Evolutionary conservation across 2,797 vertebrate genomes (phyloP).

Genomic region (Ceryle rudis): DNA sequence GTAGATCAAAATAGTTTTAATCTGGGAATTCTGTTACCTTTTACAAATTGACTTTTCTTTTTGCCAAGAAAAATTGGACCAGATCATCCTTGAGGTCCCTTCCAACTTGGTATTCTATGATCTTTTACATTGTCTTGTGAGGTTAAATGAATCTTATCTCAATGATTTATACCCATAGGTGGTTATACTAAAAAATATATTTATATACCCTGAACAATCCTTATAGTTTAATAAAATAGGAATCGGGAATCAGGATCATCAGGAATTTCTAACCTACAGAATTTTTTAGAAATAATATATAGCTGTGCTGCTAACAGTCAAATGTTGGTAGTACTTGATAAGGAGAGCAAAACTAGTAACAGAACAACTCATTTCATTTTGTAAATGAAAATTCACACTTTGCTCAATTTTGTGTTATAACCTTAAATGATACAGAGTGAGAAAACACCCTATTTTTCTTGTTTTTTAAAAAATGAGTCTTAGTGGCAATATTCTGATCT

Average conservation of each 20-base stretch:
- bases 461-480: not conserved
- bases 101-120: not conserved
- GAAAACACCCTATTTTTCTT: not conserved
- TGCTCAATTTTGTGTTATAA: too few species aligned
- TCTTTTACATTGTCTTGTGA: not conserved
- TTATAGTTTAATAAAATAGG: not conserved
- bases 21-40: not conserved
- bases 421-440: not conserved
- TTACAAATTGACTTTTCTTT: not conserved
- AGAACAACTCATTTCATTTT: not conserved
- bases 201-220: not conserved
- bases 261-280: not conserved
- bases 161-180: not conserved
- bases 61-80: not conserved
- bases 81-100: not conserved
- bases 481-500: not conserved
- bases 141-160: not conserved
- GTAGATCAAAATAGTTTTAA: not conserved
- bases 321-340: not conserved
- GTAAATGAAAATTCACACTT: not conserved
- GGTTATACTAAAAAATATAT: not conserved
- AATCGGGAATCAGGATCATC: too few species aligned
- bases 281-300: not conserved
- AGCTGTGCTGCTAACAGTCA: not conserved
- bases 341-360: not conserved